phyloP scores from a whole-genome alignment of 1,140 invertebrate species.

The Drosophila obscura region DNA sequence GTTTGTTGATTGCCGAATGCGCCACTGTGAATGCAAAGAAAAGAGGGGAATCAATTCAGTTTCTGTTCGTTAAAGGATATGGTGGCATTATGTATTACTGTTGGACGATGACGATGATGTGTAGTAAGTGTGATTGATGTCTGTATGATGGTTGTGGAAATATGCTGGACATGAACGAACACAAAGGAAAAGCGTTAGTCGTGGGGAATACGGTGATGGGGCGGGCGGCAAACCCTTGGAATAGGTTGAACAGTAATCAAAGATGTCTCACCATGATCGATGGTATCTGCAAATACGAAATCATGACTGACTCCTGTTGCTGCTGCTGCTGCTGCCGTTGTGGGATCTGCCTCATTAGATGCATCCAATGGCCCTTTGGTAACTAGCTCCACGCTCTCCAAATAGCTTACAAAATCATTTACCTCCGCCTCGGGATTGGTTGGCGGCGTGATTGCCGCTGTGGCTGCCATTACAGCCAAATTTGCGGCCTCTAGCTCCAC shows the following conservation, averaged over 20 bases:
- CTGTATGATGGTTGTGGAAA: slow-evolving; percentile 66
- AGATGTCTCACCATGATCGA: slow-evolving; percentile 68
- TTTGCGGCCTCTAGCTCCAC: slow-evolving; percentile 7
- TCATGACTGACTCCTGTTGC: slow-evolving; percentile 48
- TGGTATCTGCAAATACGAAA: slow-evolving; percentile 71
- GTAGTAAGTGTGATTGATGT: slow-evolving; percentile 58
- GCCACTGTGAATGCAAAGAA: slow-evolving; percentile 34
- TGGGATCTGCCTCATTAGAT: slow-evolving; percentile 31
- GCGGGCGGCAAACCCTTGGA: background rate
- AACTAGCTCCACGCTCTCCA: slow-evolving; percentile 50
- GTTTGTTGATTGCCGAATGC: slow-evolving; percentile 41
- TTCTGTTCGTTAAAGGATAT: background rate
- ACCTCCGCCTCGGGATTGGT: slow-evolving; percentile 30
- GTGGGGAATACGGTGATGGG: background rate
- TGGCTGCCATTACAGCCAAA: slow-evolving; percentile 16
- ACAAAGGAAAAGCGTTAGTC: no score
- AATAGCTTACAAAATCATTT: slow-evolving; percentile 58
- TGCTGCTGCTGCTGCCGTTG: slow-evolving; percentile 28
- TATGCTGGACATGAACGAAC: slow-evolving; percentile 43
- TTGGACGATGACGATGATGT: slow-evolving; percentile 72
- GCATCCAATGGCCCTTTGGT: slow-evolving; percentile 65
- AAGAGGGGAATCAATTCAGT: slow-evolving; percentile 3
- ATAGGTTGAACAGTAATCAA: slow-evolving; percentile 1
- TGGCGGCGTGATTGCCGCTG: slow-evolving; percentile 38
- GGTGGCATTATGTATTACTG: slow-evolving; percentile 40